Base-by-base conservation (phyloP, 1,140 invertebrate genomes). In the Penaeus chinensis region DNA sequence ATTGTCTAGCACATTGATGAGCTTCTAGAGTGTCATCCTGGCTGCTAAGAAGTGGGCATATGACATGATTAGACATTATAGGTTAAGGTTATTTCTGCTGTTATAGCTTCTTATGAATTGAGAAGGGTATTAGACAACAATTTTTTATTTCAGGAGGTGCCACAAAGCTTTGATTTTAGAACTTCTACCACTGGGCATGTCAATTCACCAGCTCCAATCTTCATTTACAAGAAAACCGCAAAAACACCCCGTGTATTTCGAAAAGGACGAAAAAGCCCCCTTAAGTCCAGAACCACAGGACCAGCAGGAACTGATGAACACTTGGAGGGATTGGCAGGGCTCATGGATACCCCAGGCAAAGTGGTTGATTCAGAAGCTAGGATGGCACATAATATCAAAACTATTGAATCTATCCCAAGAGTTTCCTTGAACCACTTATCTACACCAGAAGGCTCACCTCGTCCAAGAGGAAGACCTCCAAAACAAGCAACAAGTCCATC, bases 151-250 rank as follows among this genome's bases (percentile, higher is more conserved):
- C 69, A 90, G 86, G 86, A 85, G 63, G 42, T 77, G 18, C 84
- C 88, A 22, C 74, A 78, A n/a, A 37, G 54, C 7, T 89, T 84
- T 37, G 61, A 88, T 11, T 84, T 89, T 83, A 66, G 74, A 19
- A 74, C 61, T 18, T 61, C 90, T 77, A 91, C 91, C 16, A 92
- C 92, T 69, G 92, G 92, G 13, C 92, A 93, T 91, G 91, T 90
- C 60, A 90, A 92, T 62, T 92, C 92, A 10, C 92, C 92, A 60
- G 91, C 89, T 22, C 92, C 92, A 19, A 89, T 92, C 66, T 84
- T 92, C 80, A 91, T 93, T 80, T 90, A 90, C 60, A 91, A 91
- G 80, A 92, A 92, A 83, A 79, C 85, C 66, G 42, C 86, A 22
- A 90, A 91, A 81, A 92, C 92, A 19, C 85, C 91, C 88, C 76